Base-by-base conservation (phyloP, 2,888 invertebrate genomes). In the Drosophila emarginata region DNA sequence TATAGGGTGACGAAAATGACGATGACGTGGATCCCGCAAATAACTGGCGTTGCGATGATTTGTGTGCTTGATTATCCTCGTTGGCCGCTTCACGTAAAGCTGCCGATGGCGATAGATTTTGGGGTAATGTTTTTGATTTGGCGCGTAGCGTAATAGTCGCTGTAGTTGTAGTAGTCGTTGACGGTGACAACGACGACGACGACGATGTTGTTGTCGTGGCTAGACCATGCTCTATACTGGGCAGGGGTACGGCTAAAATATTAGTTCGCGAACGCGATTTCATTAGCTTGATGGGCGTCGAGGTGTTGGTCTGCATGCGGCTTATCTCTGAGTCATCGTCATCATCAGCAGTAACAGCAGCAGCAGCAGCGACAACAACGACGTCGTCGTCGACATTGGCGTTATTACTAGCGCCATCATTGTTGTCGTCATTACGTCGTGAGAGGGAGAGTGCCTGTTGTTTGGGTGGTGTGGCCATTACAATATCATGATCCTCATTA, bases 41-140 rank as follows among this genome's bases (percentile, higher is more conserved):
- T 65, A 89, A 80, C 52, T 79, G 83, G 61, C 82, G 88, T 15
- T 80, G 78, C 45, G 14, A 28, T 32, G 54, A 18, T 36, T 18
- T 12, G 36, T 61, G 50, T 32, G 61, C 59, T 36, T 7, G 75
- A 75, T 50, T 67, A 15, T 52, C 26, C 26, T 45, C 45, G 28
- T 88, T 88, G 61, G 89, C 89, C 53, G 88, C 88, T 70, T 89
- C 90, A 66, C 87, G 85, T 67, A 91, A 57, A 61, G 75, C 88
- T 68, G 90, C 81, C 78, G 91, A 89, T 39, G 91, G 89, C 54
- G 92, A 91, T 71, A 94, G 91, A 91, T 94, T 94, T 90, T 94
- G 94, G 53, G 94, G 94, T 67, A 94, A 90, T 0, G 94, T 94
- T 91, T 94, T 94, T 1, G 94, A 93, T 90, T 94, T 94, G 79